phyloP scores from a whole-genome alignment of 2,113 vertebrate species.

The Polypterus bichir region DNA sequence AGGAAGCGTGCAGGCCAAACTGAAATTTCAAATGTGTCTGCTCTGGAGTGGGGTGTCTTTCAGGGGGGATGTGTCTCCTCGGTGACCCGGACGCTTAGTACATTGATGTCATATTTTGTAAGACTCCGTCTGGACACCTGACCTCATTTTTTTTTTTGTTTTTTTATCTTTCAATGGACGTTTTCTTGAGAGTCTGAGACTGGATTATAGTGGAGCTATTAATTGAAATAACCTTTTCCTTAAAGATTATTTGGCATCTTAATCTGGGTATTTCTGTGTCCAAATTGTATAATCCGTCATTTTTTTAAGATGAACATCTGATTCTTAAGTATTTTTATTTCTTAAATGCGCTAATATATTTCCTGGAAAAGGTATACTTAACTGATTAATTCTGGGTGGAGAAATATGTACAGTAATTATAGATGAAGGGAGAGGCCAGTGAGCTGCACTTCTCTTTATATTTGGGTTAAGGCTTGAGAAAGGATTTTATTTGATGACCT shows the following conservation, averaged over 20 bases:
- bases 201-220: constrained; percentile 42
- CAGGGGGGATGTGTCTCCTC: no score
- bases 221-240: constrained; percentile 27
- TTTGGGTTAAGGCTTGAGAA: no score
- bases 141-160: constrained; percentile 44
- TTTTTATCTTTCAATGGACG: constrained; percentile 7
- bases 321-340: neutral
- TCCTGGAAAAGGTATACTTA: neutral
- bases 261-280: constrained; percentile 25
- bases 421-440: no score
- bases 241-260: constrained; percentile 36
- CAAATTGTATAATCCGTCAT: constrained; percentile 30
- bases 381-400: neutral
- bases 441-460: no score
- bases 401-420: no score
- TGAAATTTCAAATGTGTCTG: no score
- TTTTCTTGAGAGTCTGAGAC: constrained; percentile 37
- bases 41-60: no score
- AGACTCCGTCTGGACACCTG: constrained; percentile 40
- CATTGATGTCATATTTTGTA: neutral
- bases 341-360: neutral
- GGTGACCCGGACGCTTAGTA: neutral
- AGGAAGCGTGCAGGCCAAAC: no score
- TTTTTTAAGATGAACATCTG: constrained; percentile 12
- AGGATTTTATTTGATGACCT: no score